Conservation (phyloP, 2,888 invertebrate genomes). For the Odontocolon sp. region DNA sequence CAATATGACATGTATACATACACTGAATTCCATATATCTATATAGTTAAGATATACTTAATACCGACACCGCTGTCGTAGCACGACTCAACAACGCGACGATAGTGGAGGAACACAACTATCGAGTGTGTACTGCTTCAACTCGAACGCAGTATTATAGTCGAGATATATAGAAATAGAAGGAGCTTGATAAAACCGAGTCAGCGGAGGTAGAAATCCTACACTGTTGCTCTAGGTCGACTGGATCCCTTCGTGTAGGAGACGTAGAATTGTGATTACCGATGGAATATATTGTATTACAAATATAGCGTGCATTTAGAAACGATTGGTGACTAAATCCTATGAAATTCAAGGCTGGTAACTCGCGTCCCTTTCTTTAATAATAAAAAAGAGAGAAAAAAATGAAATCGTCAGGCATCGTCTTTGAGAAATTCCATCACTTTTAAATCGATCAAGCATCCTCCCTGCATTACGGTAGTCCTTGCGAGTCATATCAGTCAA, state of each 20-base stretch:
- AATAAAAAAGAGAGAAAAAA: neutral
- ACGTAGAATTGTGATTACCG: conserved; percentile 18
- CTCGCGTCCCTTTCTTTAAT: conserved; percentile 24
- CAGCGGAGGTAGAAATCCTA: conserved; percentile 50
- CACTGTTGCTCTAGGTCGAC: conserved; percentile 55
- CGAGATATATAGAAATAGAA: conserved; percentile 33
- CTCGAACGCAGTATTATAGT: conserved; percentile 47
- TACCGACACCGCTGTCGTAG: conserved; percentile 11
- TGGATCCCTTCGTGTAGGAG: conserved; percentile 47
- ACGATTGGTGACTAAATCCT: no score
- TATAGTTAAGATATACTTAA: conserved; percentile 1
- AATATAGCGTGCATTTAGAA: no score
- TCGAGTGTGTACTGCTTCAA: neutral
- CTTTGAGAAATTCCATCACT: no score
- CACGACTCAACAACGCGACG: conserved; percentile 17
- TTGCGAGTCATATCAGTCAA: no score
- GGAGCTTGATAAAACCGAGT: conserved; percentile 8
- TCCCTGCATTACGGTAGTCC: no score
- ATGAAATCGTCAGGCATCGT: no score
- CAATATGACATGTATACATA: conserved; percentile 14
- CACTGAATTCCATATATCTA: neutral
- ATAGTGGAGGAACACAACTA: neutral
- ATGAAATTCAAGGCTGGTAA: no score
- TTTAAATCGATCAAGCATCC: no score
- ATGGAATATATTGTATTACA: conserved; percentile 22